Conservation (phyloP, 2,113 vertebrate species). For the Trochalopteron elliotii region DNA sequence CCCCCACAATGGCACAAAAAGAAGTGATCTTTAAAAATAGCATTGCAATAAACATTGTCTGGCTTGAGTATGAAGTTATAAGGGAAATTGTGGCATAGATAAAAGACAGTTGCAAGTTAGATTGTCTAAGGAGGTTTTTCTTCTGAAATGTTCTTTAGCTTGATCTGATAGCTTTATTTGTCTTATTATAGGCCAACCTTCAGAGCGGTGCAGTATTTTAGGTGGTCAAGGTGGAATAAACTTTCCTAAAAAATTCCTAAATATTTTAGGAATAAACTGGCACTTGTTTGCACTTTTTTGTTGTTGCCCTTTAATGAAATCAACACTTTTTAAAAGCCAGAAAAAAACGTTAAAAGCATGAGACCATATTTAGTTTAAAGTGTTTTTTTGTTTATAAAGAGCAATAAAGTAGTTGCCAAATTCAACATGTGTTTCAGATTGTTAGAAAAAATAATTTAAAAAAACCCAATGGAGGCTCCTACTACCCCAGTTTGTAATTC, state of each 20-base stretch:
- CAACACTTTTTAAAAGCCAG: background rate
- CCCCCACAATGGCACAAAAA: background rate
- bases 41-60: background rate
- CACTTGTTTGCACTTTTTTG: background rate
- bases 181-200: background rate
- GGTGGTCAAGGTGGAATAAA: background rate
- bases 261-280: background rate
- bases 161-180: background rate
- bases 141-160: background rate
- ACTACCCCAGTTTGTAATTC: background rate
- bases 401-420: background rate
- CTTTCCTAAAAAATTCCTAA: too few species aligned
- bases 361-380: background rate
- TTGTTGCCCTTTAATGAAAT: background rate
- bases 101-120: background rate
- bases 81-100: background rate
- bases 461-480: background rate
- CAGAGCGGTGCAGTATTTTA: background rate
- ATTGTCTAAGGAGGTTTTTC: background rate
- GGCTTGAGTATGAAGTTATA: background rate
- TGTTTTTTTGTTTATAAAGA: background rate
- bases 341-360: rapidly evolving
- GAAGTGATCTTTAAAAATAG: background rate
- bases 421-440: background rate
- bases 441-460: background rate